Evolutionary conservation across 2,888 invertebrate species (phyloP), one percentile per base, ranked within the genome.

Genomic region (Diadromus collaris): DNA sequence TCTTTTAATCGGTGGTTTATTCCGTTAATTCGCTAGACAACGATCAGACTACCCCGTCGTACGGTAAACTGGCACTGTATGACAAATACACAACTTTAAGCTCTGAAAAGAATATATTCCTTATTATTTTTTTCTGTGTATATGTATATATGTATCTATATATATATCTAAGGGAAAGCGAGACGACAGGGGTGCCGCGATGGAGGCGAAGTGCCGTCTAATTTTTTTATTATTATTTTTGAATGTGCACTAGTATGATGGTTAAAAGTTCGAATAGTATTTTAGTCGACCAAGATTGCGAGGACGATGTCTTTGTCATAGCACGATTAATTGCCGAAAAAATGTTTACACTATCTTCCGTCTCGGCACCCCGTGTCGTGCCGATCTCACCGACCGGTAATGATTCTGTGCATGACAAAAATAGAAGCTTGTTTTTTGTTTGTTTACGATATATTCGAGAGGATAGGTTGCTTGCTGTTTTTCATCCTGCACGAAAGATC

Each of bases 11-110:
- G 71, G 51, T 71, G 75, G 51, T 54, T 58, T 70, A 74, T 56
- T 77, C 65, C 78, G 73, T 75, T 80, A 83, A 78, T 80, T 80
- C 58, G 70, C 83, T 85, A 85, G 76, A 85, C 83, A 85, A 83
- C 82, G 80, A 82, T 80, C 78, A 78, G 81, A 83, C 81, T 83
- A 81, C 81, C 78, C 78, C 78, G 74, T 82, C 79, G 76, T 75
- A 83, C 51, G 64, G 69, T 82, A 80, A 80, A 79, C 81, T 84
- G 81, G 80, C 84, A 81, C 83, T 84, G 82, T 76, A 73, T 76
- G 67, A 81, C 70, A 67, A 34, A 61, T 75, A 68, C 71, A 56
- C 16, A 54, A 65, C 73, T 74, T 82, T 78, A 80, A 78, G 82
- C 81, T 82, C 81, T 82, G 82, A 82, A 82, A 80, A 82, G 80